Evolutionary conservation across 2,113 vertebrate genomes (phyloP), one percentile per base, ranked within the genome.

Genomic region (Scytalopus superciliaris): DNA sequence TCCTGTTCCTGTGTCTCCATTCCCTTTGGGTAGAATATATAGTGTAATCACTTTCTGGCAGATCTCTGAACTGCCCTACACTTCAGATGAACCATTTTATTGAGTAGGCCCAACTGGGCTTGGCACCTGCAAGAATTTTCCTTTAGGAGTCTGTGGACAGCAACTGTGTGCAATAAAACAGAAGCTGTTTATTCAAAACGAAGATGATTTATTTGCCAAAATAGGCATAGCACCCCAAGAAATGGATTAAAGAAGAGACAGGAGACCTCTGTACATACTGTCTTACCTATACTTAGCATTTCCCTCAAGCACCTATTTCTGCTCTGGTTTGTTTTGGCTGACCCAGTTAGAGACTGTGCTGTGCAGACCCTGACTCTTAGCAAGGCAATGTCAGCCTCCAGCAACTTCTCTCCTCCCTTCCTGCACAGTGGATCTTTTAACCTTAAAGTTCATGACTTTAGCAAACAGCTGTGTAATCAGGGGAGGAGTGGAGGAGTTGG

Each of bases 401-500:
- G 60, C 82, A 74, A n/a, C 21, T 86, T 96, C 79, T 91, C 75
- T 91, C 70, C 87, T 95, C 75, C 81, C 67, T 93, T 95, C 92
- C 88, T 79, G 74, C 70, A 57, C 6, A 59, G 64, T 5, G 15
- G 72, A 84, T 96, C 88, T 90, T 96, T 92, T 67, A 95, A 90
- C 88, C 73, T 72, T 90, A 68, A 81, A 86, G 90, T 94, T 94
- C 80, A 74, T 53, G 88, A 90, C 94, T 94, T 92, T 6, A 84
- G 60, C 76, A 92, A 96, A 87, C 79, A 96, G 86, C 87, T 93
- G 91, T 88, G 85, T 84, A 93, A 95, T 70, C 78, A 69, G 52
- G 63, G 73, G 60, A 68, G 49, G 79, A 90, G 59, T 64, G 79
- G 85, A 89, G 79, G 83, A 95, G 88, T 16, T 95, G 80, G 52